Base-by-base conservation (phyloP, 1,140 invertebrate species). In the Tribolium castaneum region DNA sequence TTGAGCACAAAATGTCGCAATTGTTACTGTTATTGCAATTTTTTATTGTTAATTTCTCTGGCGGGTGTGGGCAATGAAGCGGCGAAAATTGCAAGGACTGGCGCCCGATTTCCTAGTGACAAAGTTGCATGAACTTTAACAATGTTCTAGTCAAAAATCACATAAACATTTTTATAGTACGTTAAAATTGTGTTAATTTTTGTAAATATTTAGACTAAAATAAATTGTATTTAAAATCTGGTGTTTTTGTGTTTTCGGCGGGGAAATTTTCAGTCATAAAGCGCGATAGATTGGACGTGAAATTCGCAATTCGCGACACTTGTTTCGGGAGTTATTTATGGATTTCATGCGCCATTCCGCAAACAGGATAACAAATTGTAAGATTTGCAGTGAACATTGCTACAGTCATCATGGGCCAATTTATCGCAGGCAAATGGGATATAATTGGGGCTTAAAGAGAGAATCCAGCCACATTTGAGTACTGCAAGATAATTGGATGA, bases 101-200 rank as follows among this genome's bases (percentile, higher is more conserved):
- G 25, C 19, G 19, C 10, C 54, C 6, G 25, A 59, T 59, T 59
- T 59, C 10, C 52, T 56, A 56, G 52, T 19, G 16, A 19, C 14
- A 54, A 59, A 25, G 70, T 51, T 72, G 16, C 49, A n/a, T 22
- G 70, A 49, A 72, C 70, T 45, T 72, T 72, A 72, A 49, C 34
- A 72, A 72, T 72, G 70, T 72, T 73, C 71, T 73, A 73, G 71
- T 72, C 70, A 72, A 51, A 72, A 66, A 19, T 45, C 39, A 45
- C 34, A 70, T 49, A 70, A 39, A 39, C 66, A 14, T 52, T 73
- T 51, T 51, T 51, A 73, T 52, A 49, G 71, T 73, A 54, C 50
- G 30, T 73, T 34, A 51, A 10, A 59, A 59, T 22, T 59, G 54
- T 59, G 10, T 59, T 59, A 45, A 49, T 72, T 72, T 72, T 72